A percentile compares a stretch with the other conserved stretches of the same genome.
Conservation (phyloP, 2,888 invertebrate species). For the Athripsodes cinereus region DNA sequence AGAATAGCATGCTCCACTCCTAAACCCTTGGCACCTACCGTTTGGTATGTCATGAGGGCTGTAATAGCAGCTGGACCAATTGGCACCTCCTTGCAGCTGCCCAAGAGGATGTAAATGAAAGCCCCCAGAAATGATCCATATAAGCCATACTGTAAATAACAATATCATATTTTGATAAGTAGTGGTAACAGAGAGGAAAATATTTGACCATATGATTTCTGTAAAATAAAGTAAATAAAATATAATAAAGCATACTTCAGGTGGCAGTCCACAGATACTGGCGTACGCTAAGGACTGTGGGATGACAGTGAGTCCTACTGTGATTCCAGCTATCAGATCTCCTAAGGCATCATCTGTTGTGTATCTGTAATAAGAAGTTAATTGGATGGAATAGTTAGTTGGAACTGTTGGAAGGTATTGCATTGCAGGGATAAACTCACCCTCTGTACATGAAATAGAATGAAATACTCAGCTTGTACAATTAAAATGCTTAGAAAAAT, state of each 20-base stretch:
- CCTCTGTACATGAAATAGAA: too few species aligned
- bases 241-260: slow-evolving; percentile 57
- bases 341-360: slow-evolving; percentile 65
- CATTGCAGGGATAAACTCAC: too few species aligned
- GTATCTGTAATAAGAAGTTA: slow-evolving; percentile 43
- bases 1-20: slow-evolving; percentile 66
- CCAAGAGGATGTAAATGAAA: slow-evolving; percentile 84
- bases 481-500: too few species aligned
- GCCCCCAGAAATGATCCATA: slow-evolving; percentile 92
- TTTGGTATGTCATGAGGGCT: slow-evolving; percentile 77
- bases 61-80: slow-evolving; percentile 93
- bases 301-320: slow-evolving; percentile 89
- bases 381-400: too few species aligned
- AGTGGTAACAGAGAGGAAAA: too few species aligned
- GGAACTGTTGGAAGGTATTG: background rate
- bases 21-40: slow-evolving; percentile 51
- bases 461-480: too few species aligned
- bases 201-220: too few species aligned
- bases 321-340: slow-evolving; percentile 85
- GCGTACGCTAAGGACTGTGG: slow-evolving; percentile 84
- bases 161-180: too few species aligned
- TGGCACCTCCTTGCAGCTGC: slow-evolving; percentile 88
- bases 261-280: slow-evolving; percentile 70
- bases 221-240: too few species aligned
- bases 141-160: slow-evolving; percentile 69